A percentile compares a stretch with the other conserved stretches of the same genome.
These are phyloP conservation scores for Aleiodes testaceus DNA, from an alignment of 2,888 invertebrate species.

Conservation along the genomic window DNA sequence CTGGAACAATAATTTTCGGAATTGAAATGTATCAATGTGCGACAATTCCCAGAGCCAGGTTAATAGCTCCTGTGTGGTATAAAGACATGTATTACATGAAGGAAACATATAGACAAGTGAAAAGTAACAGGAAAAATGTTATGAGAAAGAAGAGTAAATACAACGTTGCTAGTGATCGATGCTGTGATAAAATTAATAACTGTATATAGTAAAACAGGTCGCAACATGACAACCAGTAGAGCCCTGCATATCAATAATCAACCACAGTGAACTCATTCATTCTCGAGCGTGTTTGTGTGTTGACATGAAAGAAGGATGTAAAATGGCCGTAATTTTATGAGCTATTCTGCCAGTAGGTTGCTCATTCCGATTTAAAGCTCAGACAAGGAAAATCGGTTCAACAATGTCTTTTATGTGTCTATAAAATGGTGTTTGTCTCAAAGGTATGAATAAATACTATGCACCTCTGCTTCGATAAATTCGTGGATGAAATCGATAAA, in stretches of 20 bases:
- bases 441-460: too few relatives aligned
- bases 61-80: not conserved
- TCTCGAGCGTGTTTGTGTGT: constrained; percentile 48
- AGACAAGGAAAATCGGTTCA: constrained; percentile 60
- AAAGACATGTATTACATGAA: not conserved
- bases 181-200: constrained; percentile 67
- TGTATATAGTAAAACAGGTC: constrained; percentile 64
- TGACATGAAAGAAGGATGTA: constrained; percentile 65
- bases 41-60: not conserved
- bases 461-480: too few relatives aligned
- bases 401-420: constrained; percentile 3
- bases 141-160: constrained; percentile 27
- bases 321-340: constrained; percentile 55
- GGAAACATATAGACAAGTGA: not conserved
- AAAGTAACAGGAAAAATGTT: not conserved
- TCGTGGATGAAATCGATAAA: too few relatives aligned
- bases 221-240: constrained; percentile 61
- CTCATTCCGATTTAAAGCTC: constrained; percentile 61
- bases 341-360: constrained; percentile 51
- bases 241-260: constrained; percentile 59
- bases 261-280: constrained; percentile 26
- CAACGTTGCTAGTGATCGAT: constrained; percentile 51
- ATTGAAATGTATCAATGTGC: not conserved
- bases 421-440: too few relatives aligned
- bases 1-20: not conserved